These are phyloP conservation scores for Aspidoscelis tigris DNA, from an alignment of 2,113 vertebrate species.

Conservation along the genomic window DNA sequence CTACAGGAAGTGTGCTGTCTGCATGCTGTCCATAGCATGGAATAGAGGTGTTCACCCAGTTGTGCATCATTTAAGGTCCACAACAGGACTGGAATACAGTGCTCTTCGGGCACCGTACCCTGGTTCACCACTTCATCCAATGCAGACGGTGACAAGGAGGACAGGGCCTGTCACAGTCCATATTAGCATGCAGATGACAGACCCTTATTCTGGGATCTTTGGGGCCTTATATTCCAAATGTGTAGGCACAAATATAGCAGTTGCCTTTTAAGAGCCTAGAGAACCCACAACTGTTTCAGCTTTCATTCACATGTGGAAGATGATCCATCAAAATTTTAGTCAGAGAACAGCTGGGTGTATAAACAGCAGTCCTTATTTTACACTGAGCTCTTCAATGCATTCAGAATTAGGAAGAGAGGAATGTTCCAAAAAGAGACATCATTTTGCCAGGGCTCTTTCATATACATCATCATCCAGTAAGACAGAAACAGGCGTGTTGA, in stretches of 20 bases:
- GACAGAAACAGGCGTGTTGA: slow-evolving; percentile 7
- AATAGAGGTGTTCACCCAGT: no score
- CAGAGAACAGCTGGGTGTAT: slow-evolving; percentile 13
- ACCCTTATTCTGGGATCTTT: no score
- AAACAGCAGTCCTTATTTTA: not conserved
- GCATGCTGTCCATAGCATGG: no score
- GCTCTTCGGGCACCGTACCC: no score
- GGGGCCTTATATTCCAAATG: not conserved
- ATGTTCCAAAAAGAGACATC: not conserved
- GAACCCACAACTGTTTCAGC: not conserved
- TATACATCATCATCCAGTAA: slow-evolving; percentile 7
- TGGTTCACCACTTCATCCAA: no score
- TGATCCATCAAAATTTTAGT: not conserved
- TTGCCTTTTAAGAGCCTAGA: not conserved
- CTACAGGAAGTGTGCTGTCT: no score
- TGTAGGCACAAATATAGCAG: not conserved
- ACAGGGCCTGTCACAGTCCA: no score
- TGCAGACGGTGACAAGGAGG: no score
- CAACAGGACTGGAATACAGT: no score
- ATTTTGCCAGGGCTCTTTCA: not conserved
- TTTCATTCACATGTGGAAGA: not conserved
- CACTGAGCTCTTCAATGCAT: not conserved
- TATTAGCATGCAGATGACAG: no score
- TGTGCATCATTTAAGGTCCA: no score
- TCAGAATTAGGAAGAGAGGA: not conserved